Percentiles rank a stretch among this genome's conserved stretches.
Evolutionary conservation across 2,797 vertebrate species (phyloP).

Genomic region (Clamator glandarius): DNA sequence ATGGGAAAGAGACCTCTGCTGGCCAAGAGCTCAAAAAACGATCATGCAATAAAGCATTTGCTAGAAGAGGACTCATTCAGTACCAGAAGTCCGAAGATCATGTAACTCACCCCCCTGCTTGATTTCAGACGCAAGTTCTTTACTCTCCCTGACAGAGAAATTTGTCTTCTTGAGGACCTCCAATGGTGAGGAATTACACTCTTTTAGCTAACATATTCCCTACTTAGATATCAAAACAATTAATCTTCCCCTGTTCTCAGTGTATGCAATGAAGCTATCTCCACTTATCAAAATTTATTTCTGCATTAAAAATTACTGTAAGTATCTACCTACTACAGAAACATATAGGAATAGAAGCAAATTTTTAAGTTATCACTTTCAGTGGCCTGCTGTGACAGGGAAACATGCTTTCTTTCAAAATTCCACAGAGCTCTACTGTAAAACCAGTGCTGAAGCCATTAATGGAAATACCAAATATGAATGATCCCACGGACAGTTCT

Average conservation of each 20-base stretch:
- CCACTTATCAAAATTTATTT: not conserved
- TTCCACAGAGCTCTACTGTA: not conserved
- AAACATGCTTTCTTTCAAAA: not conserved
- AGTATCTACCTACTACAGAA: not conserved
- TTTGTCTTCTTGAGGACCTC: not conserved
- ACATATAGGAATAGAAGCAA: not conserved
- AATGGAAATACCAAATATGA: not conserved
- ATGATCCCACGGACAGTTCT: not conserved
- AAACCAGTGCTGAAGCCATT: not conserved
- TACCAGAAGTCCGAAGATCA: not conserved
- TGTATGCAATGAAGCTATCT: not conserved
- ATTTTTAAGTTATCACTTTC: not conserved
- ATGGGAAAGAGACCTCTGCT: constrained; percentile 33
- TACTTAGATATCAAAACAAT: not conserved
- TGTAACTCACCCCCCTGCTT: not conserved
- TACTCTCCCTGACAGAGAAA: not conserved
- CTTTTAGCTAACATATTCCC: not conserved
- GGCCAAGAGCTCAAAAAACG: not conserved
- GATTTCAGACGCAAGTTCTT: not conserved
- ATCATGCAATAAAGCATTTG: fast-evolving
- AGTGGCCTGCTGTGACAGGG: not conserved
- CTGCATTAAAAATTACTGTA: not conserved
- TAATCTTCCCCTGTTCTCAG: not conserved
- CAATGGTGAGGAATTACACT: not conserved
- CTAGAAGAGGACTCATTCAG: not conserved